phyloP scores from a whole-genome alignment of 1,140 invertebrate genomes.

The Magallana angulata region DNA sequence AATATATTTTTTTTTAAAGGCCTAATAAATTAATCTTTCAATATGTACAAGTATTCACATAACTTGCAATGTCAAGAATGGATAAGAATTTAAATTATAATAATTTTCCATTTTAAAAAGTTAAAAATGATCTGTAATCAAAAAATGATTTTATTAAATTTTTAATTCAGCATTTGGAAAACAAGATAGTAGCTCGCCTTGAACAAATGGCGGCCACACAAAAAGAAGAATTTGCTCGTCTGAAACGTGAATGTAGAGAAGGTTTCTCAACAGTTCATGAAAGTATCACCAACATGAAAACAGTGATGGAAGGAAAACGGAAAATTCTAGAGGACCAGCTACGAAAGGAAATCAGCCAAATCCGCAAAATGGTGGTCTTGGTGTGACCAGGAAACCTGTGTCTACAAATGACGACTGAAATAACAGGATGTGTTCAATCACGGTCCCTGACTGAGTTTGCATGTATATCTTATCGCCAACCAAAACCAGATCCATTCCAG shows the following conservation, averaged over 20 bases:
- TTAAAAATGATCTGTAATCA: no score
- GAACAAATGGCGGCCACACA: conserved; percentile 67
- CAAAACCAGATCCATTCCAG: no score
- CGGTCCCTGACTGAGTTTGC: no score
- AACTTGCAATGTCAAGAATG: no score
- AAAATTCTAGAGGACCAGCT: conserved; percentile 78
- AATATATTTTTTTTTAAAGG: no score
- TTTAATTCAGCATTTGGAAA: conserved; percentile 69
- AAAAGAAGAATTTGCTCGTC: conserved; percentile 71
- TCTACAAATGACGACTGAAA: not conserved
- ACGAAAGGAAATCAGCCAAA: conserved; percentile 77
- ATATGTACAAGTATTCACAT: no score
- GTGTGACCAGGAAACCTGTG: conserved; percentile 50
- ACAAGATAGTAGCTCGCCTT: conserved; percentile 67
- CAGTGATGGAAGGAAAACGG: conserved; percentile 77
- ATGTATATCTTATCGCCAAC: no score
- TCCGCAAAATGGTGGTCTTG: conserved; percentile 71
- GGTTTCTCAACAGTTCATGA: conserved; percentile 78
- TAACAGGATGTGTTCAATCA: no score
- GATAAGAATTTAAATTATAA: no score
- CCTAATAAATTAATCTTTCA: no score
- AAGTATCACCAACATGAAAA: conserved; percentile 78
- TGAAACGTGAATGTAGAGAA: conserved; percentile 75
- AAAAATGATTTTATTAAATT: not conserved
- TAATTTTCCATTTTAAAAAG: no score